Percentiles rank a stretch among this genome's conserved stretches.
Conservation (phyloP, 30 jellyfish, hydroid and myxozoan genomes). For the Calvadosia cruxmelitensis region DNA sequence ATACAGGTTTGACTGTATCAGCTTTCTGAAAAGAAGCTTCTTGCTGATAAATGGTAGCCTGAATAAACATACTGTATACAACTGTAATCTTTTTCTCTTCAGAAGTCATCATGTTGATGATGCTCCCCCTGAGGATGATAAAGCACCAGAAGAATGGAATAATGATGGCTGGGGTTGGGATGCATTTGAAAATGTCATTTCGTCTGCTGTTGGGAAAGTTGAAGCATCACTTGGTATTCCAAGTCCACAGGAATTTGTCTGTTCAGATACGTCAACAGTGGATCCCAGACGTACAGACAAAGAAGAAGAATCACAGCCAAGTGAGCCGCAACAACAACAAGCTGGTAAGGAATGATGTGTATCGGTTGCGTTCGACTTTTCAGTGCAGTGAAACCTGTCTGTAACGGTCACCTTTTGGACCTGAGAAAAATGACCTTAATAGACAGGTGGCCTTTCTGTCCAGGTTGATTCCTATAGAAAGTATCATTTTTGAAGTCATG, state of each 20-base stretch:
- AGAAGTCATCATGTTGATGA: constrained; percentile 6
- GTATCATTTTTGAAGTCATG: too few relatives aligned
- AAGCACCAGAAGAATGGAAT: not conserved
- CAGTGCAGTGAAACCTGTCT: too few relatives aligned
- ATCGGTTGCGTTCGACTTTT: not conserved
- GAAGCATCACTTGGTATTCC: constrained; percentile 91
- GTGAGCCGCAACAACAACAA: not conserved
- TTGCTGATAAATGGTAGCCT: too few relatives aligned
- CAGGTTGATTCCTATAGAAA: too few relatives aligned
- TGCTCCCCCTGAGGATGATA: not conserved
- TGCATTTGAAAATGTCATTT: constrained; percentile 63
- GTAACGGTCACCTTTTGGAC: too few relatives aligned
- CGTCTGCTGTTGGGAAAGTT: constrained; percentile 65
- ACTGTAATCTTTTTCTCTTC: too few relatives aligned
- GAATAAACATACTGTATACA: too few relatives aligned
- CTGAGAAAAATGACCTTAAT: too few relatives aligned
- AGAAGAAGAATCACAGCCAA: not conserved
- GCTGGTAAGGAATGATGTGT: not conserved
- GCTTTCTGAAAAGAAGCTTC: too few relatives aligned
- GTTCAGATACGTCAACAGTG: constrained; percentile 11
- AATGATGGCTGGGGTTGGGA: constrained; percentile 97
- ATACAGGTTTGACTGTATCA: too few relatives aligned
- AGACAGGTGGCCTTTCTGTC: too few relatives aligned
- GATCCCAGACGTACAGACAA: not conserved
- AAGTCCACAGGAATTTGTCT: constrained; percentile 75